Evolutionary conservation across 2,888 invertebrate species (phyloP).

Genomic region (Parelbella ahira): DNA sequence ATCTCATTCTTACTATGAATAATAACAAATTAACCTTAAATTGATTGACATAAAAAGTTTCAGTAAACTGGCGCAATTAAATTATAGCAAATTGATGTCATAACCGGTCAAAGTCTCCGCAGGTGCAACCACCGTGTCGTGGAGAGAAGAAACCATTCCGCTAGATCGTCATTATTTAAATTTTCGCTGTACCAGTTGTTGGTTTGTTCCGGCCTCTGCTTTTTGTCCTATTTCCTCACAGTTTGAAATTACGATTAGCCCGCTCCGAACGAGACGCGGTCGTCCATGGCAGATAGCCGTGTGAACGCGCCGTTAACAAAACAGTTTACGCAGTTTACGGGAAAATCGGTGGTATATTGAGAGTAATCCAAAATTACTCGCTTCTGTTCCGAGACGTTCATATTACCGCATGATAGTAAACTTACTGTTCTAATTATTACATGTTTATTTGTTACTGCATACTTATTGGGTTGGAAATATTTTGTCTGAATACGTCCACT

Average conservation of each 20-base stretch:
- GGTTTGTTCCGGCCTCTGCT: constrained; percentile 76
- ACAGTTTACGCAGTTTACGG: constrained; percentile 53
- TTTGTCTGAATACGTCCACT: too few species aligned
- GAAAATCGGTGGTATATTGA: constrained; percentile 1
- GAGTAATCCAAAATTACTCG: not conserved
- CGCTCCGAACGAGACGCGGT: constrained; percentile 70
- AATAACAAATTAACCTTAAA: too few species aligned
- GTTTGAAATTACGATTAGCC: constrained; percentile 77
- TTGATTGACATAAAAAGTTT: too few species aligned
- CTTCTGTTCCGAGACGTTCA: not conserved
- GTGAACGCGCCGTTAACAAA: constrained; percentile 71
- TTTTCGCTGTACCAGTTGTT: constrained; percentile 77
- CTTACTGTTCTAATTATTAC: too few species aligned
- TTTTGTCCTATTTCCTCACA: constrained; percentile 71
- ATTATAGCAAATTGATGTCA: too few species aligned
- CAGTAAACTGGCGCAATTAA: too few species aligned
- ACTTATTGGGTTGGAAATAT: too few species aligned
- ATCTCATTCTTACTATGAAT: too few species aligned
- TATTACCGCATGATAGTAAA: too few species aligned
- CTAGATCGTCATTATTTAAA: constrained; percentile 78
- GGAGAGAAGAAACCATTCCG: constrained; percentile 69
- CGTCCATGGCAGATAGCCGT: constrained; percentile 74
- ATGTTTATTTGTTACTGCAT: too few species aligned
- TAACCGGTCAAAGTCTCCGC: constrained; percentile 39
- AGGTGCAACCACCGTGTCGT: constrained; percentile 65